Evolutionary conservation across 1,140 invertebrate genomes (phyloP).

Genomic region (Acromyrmex echinatior): DNA sequence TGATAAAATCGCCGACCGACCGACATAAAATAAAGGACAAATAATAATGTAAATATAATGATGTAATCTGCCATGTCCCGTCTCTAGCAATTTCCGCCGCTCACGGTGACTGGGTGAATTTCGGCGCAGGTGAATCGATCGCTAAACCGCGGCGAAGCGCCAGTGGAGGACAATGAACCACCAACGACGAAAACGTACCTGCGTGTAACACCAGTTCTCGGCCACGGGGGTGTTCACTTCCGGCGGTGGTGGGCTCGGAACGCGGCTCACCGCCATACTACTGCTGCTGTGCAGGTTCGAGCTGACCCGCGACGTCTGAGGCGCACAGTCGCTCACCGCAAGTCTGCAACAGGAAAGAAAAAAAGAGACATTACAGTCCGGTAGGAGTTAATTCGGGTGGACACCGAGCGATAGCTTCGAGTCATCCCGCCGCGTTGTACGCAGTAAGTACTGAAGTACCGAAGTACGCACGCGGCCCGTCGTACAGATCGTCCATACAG

Average conservation of each 20-base stretch:
- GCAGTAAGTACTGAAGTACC: no score
- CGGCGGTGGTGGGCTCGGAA: constrained; percentile 95
- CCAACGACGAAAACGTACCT: constrained; percentile 89
- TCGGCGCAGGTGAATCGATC: constrained; percentile 42
- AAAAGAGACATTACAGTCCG: background rate
- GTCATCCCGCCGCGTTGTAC: constrained; percentile 2
- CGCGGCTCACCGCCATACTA: constrained; percentile 96
- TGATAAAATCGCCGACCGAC: background rate
- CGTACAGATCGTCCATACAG: background rate
- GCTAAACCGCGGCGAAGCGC: constrained; percentile 8
- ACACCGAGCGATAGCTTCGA: background rate
- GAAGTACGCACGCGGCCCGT: background rate
- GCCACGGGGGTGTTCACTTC: constrained; percentile 97
- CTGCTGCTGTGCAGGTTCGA: constrained; percentile 91
- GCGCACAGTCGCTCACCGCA: constrained; percentile 95
- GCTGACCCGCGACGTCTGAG: constrained; percentile 93
- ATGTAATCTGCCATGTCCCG: background rate
- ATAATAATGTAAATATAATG: background rate
- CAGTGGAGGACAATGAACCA: constrained; percentile 37
- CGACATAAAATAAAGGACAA: background rate
- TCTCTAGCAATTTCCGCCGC: constrained; percentile 13
- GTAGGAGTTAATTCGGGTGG: constrained; percentile 30
- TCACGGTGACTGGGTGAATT: constrained; percentile 38
- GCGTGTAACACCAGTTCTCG: constrained; percentile 98
- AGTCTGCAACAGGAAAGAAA: constrained; percentile 88